phyloP scores from a whole-genome alignment of 2,113 vertebrate species.

The Nettapus auritus region DNA sequence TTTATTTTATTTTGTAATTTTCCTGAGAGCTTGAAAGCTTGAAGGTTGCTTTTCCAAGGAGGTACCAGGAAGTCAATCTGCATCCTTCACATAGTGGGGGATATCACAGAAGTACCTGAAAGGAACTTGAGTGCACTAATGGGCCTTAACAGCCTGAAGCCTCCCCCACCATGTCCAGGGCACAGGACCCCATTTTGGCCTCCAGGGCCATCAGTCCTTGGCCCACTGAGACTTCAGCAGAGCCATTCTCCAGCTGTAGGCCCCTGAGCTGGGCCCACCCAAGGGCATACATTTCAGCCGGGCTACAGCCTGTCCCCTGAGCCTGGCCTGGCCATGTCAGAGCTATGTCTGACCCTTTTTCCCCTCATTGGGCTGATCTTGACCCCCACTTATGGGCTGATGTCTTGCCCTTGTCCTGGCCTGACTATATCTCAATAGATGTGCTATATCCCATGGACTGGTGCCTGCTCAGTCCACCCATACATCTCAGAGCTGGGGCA shows the following conservation, averaged over 20 bases:
- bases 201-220: rapidly evolving
- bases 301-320: rapidly evolving
- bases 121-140: rapidly evolving
- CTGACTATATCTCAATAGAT: background rate
- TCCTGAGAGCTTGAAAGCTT: background rate
- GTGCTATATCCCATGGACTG: too few relatives aligned
- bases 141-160: rapidly evolving
- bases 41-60: background rate
- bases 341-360: background rate
- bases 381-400: rapidly evolving
- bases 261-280: background rate
- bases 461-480: background rate
- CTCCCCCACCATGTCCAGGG: rapidly evolving
- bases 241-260: rapidly evolving
- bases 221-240: background rate
- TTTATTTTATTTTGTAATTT: background rate
- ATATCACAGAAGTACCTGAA: background rate
- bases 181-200: background rate
- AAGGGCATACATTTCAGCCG: rapidly evolving
- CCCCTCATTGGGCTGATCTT: background rate
- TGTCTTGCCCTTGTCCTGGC: background rate
- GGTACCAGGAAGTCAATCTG: background rate
- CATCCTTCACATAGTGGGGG: rapidly evolving
- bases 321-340: background rate
- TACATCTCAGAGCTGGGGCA: background rate